Conservation (phyloP, 2,797 vertebrate species). For the Enteromius mattozi region DNA sequence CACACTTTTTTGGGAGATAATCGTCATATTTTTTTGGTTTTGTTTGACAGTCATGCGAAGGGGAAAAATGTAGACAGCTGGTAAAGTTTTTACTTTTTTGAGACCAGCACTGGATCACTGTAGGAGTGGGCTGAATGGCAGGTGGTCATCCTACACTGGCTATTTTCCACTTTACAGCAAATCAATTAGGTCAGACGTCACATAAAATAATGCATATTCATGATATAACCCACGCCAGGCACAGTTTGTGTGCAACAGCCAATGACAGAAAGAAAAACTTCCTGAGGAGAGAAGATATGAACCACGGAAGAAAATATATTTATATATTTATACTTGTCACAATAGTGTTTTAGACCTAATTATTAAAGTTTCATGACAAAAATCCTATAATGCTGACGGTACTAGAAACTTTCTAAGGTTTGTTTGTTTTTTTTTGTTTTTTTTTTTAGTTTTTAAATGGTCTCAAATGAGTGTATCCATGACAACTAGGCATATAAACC, state of each 20-base stretch:
- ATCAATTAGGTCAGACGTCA: neutral
- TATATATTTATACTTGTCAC: constrained; percentile 14
- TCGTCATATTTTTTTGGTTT: neutral
- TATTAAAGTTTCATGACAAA: constrained; percentile 30
- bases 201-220: constrained; percentile 8
- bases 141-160: constrained; percentile 1
- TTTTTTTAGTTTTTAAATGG: constrained; percentile 6
- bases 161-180: neutral
- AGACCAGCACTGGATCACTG: neutral
- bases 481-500: constrained; percentile 18
- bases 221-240: neutral
- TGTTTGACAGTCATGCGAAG: neutral
- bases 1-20: neutral
- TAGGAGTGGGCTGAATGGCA: neutral
- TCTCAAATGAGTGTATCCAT: neutral
- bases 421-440: neutral
- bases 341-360: constrained; percentile 16
- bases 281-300: neutral
- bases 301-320: neutral
- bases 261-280: constrained; percentile 9
- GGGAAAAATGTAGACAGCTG: neutral
- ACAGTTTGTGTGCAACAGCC: neutral
- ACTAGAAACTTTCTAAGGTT: neutral
- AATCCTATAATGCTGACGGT: constrained; percentile 13
- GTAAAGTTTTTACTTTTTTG: neutral